A percentile compares a stretch with the other conserved stretches of the same genome.
Conservation (phyloP, 2,113 vertebrate genomes). For the Willisornis vidua region DNA sequence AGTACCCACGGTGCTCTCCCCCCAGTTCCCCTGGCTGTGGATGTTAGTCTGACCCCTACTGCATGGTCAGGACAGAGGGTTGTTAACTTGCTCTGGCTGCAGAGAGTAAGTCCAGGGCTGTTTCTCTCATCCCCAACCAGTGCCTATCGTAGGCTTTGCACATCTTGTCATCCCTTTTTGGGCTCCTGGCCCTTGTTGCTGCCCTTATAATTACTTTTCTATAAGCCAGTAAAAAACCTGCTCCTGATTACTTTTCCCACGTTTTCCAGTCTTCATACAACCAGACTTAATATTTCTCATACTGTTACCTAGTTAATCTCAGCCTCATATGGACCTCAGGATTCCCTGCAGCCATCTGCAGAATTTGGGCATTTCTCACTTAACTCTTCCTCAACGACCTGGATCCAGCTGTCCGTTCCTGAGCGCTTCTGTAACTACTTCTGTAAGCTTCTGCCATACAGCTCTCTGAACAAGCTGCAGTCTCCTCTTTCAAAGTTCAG, state of each 20-base stretch:
- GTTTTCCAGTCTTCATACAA: background rate
- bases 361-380: background rate
- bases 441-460: background rate
- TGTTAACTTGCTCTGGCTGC: background rate
- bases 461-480: background rate
- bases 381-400: background rate
- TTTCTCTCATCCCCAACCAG: fast-evolving
- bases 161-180: background rate
- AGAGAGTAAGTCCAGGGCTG: background rate
- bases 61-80: background rate
- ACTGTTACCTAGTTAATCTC: background rate
- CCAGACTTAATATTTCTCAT: background rate
- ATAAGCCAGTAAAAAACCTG: background rate
- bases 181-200: background rate
- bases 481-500: background rate
- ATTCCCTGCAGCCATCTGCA: background rate
- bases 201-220: background rate
- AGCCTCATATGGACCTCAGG: fast-evolving
- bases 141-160: background rate
- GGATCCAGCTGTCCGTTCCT: background rate
- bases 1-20: background rate
- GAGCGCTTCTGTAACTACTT: background rate
- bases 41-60: background rate
- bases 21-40: background rate
- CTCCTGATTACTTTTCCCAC: background rate